These are phyloP conservation scores for Pipa parva DNA, from an alignment of 2,113 vertebrate genomes.

Conservation along the genomic window DNA sequence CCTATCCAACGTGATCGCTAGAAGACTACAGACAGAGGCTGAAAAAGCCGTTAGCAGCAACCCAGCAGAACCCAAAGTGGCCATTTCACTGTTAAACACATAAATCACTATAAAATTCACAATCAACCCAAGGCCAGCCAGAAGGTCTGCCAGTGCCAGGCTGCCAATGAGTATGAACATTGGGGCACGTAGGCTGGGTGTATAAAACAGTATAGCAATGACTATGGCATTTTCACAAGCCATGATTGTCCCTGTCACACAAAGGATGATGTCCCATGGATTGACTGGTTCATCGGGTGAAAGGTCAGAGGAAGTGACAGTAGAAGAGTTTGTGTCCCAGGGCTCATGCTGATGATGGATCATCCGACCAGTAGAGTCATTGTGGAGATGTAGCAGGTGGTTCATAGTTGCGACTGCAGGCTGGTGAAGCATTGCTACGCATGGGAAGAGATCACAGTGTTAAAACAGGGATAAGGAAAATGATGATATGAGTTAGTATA, in stretches of 20 bases:
- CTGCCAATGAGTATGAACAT: constrained; percentile 85
- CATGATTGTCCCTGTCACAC: constrained; percentile 81
- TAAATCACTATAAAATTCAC: constrained; percentile 80
- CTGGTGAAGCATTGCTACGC: constrained; percentile 72
- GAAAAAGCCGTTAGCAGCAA: constrained; percentile 82
- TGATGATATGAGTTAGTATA: constrained; percentile 10
- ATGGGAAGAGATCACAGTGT: not conserved
- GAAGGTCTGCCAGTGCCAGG: constrained; percentile 78
- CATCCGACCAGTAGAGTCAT: constrained; percentile 25
- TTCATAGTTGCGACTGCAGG: constrained; percentile 50
- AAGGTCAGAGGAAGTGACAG: constrained; percentile 51
- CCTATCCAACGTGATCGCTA: constrained; percentile 87
- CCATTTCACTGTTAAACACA: constrained; percentile 69
- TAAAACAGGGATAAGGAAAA: constrained; percentile 22
- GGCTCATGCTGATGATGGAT: constrained; percentile 14
- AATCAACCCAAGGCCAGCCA: constrained; percentile 81
- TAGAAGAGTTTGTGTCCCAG: constrained; percentile 52
- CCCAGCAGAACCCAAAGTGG: constrained; percentile 70
- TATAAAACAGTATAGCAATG: constrained; percentile 82
- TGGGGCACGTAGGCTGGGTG: constrained; percentile 75
- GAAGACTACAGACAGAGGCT: constrained; percentile 79
- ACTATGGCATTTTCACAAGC: constrained; percentile 85
- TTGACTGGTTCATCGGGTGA: constrained; percentile 54
- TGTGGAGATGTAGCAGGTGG: constrained; percentile 19
- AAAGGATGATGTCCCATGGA: constrained; percentile 84